phyloP scores from a whole-genome alignment of 2,113 vertebrate species.

The Cichladusa arquata region DNA sequence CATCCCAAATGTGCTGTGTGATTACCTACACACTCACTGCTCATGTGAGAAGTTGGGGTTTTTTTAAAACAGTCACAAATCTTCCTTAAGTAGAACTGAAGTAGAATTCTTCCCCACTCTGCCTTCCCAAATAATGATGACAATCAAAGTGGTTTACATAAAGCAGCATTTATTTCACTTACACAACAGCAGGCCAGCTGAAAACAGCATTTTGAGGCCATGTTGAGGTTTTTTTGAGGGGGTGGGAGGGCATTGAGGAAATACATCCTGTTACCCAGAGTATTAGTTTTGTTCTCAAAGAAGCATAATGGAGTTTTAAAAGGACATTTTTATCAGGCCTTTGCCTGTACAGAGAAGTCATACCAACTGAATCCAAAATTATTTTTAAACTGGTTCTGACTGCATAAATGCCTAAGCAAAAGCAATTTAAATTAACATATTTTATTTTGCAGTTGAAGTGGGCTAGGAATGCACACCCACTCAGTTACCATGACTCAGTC shows the following conservation, averaged over 20 bases:
- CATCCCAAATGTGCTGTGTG: constrained; percentile 3
- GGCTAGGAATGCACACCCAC: constrained; percentile 50
- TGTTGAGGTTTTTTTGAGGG: accelerated
- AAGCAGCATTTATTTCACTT: not conserved
- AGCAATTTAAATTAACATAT: constrained; percentile 52
- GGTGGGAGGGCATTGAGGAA: not conserved
- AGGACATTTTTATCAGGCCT: not conserved
- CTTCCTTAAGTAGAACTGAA: not conserved
- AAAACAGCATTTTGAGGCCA: not conserved
- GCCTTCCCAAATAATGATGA: not conserved
- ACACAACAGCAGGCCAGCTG: not conserved
- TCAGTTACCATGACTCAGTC: constrained; percentile 38
- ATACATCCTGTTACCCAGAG: not conserved
- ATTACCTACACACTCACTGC: not conserved
- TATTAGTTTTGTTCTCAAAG: not conserved
- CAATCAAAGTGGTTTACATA: not conserved
- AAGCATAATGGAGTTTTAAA: not conserved
- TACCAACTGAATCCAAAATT: not conserved
- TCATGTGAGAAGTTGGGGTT: not conserved
- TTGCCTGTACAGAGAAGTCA: not conserved
- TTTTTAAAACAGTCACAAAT: not conserved
- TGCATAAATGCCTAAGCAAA: constrained; percentile 40
- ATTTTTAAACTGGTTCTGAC: constrained; percentile 46
- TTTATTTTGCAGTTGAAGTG: constrained; percentile 57
- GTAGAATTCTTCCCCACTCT: not conserved